Base-by-base conservation (phyloP, 1,140 invertebrate species). In the Phocides pigmalion region DNA sequence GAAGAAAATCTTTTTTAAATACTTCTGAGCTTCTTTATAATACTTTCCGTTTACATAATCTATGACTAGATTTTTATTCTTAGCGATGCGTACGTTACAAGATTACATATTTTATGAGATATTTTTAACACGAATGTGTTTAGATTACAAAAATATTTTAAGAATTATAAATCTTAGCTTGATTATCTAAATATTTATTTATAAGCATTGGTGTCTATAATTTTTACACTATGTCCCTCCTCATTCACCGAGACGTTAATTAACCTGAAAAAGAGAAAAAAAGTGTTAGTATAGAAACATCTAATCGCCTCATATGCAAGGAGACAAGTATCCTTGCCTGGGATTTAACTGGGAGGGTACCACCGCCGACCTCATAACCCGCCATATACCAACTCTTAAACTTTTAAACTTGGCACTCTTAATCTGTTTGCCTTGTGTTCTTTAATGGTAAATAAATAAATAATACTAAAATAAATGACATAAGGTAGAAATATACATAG, bases 241-340 rank as follows among this genome's bases (percentile, higher is more conserved):
- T 6, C 42, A 42, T 46, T 47, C 6, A 32, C 44, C 32, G 19
- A 17, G n/a, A 62, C 49, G 46, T 64, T 79, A 79, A 74, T 77
- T 74, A 82, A 83, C 78, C 83, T 86, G 83, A 73, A 86, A 86
- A 74, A 76, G 72, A 76, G 47, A 68, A 77, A 54, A 56, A 35
- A 62, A 14, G 4, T 56, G 16, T 58, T 41, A 53, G 11, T 35
- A 20, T 3, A 3, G 42, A 9, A 11, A 17, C 22, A 44, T 44
- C 11, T 11, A 5, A 35, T 11, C 6, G 2, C 2, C 3, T 9
- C 11, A 2, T 35, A 35, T 35, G 3, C n/a, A 35, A n/a, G n/a
- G n/a, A n/a, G n/a, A n/a, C n/a, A n/a, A n/a, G n/a, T n/a, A n/a
- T n/a, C n/a, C n/a, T n/a, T n/a, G n/a, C n/a, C n/a, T n/a, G n/a